These are phyloP conservation scores for Coturnix japonica DNA, from an alignment of 2,113 vertebrate species.

Conservation along the genomic window DNA sequence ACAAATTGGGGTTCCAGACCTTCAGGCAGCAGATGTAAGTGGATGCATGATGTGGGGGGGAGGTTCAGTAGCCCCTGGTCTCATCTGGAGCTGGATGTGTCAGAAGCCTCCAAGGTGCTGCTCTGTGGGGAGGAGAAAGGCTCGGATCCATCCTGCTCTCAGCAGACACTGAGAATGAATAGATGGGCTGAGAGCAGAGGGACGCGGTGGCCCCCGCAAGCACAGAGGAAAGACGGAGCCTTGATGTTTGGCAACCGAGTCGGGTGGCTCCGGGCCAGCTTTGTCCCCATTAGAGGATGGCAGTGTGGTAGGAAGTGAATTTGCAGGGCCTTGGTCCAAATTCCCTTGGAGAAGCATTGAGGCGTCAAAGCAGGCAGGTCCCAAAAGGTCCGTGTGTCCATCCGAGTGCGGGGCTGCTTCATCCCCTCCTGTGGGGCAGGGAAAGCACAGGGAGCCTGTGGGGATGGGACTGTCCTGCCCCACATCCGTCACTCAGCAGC, in stretches of 20 bases:
- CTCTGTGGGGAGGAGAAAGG: neutral
- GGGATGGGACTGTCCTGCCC: neutral
- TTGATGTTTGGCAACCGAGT: neutral
- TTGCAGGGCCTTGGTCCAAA: conserved; percentile 27
- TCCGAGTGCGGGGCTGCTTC: neutral
- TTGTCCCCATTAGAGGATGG: neutral
- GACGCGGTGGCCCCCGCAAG: rapidly evolving
- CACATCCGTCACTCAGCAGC: neutral
- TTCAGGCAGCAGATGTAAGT: neutral
- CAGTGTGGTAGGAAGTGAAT: neutral
- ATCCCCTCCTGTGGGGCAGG: neutral
- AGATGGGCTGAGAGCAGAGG: neutral
- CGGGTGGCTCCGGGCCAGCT: neutral
- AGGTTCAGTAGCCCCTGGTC: rapidly evolving
- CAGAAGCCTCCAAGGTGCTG: rapidly evolving
- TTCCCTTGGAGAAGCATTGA: neutral
- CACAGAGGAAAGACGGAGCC: neutral
- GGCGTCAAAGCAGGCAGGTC: neutral
- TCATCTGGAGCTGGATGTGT: neutral
- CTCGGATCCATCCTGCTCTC: neutral
- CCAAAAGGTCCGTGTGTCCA: neutral
- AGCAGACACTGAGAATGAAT: neutral
- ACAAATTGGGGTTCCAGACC: rapidly evolving
- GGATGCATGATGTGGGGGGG: neutral
- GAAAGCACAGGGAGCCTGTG: neutral